Conservation (phyloP, 1,140 invertebrate species). For the Acromyrmex echinatior region DNA sequence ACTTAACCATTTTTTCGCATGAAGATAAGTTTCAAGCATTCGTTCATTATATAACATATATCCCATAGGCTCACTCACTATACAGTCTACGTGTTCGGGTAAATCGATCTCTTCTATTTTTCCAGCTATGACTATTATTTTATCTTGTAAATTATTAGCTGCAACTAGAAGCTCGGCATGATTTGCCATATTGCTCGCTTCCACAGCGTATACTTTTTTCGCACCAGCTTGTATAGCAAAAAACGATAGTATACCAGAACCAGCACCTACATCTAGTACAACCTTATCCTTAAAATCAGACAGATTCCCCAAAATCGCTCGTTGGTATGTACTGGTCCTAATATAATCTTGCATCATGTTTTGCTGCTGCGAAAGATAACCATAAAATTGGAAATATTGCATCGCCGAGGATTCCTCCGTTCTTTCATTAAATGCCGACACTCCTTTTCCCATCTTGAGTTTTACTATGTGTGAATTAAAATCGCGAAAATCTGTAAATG, state of each 20-base stretch:
- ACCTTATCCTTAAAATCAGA: conserved; percentile 97
- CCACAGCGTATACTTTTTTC: conserved; percentile 98
- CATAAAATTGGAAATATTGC: conserved; percentile 99
- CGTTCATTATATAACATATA: conserved; percentile 99
- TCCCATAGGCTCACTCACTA: conserved; percentile 99
- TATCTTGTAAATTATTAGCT: conserved; percentile 95
- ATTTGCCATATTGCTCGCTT: conserved; percentile 99
- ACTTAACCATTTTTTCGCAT: conserved; percentile 99
- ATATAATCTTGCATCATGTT: conserved; percentile 99
- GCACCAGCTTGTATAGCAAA: conserved; percentile 99
- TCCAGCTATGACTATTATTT: conserved; percentile 97
- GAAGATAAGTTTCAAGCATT: conserved; percentile 99
- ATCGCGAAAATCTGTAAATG: conserved; percentile 90
- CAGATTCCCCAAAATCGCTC: conserved; percentile 97
- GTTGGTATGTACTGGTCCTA: conserved; percentile 98
- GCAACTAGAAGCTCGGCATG: conserved; percentile 97
- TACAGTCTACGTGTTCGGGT: conserved; percentile 98
- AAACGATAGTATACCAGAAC: conserved; percentile 99
- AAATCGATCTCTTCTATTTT: conserved; percentile 99
- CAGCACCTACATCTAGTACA: conserved; percentile 98
- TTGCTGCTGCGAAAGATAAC: conserved; percentile 99
- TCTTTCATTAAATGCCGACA: conserved; percentile 97
- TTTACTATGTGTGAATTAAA: conserved; percentile 93
- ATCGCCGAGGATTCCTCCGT: conserved; percentile 99
- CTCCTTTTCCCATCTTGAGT: conserved; percentile 92